phyloP scores from a whole-genome alignment of 1,140 invertebrate species.

The Drosophila aff. region DNA sequence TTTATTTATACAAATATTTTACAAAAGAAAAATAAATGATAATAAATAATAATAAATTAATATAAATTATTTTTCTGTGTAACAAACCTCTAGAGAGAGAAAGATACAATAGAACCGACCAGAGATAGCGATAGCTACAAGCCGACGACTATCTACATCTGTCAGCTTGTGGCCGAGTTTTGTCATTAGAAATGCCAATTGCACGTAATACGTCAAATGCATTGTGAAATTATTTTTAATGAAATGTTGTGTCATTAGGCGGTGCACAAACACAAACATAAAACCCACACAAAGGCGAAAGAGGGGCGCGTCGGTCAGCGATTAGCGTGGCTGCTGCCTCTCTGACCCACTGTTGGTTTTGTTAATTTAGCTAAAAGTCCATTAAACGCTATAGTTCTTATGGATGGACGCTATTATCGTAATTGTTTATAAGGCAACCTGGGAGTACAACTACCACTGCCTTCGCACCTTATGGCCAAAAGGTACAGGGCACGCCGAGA shows the following conservation, averaged over 20 bases:
- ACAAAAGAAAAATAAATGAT: not conserved
- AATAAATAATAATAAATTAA: not conserved
- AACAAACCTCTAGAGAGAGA: not conserved
- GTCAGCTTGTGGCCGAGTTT: constrained; percentile 25
- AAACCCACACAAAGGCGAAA: constrained; percentile 20
- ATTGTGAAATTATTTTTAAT: constrained; percentile 83
- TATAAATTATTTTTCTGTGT: not conserved
- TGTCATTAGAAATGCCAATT: constrained; percentile 80
- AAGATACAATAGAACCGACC: constrained; percentile 9
- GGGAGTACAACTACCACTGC: constrained; percentile 2
- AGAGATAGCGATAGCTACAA: constrained; percentile 28
- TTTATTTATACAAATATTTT: too few relatives aligned
- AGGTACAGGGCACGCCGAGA: constrained; percentile 7
- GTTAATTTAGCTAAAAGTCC: constrained; percentile 82
- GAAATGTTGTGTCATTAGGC: constrained; percentile 81
- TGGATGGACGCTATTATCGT: constrained; percentile 66
- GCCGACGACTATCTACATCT: constrained; percentile 28
- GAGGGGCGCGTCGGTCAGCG: constrained; percentile 68
- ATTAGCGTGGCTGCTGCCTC: constrained; percentile 40
- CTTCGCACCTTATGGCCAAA: constrained; percentile 33
- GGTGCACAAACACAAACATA: constrained; percentile 13
- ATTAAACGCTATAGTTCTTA: constrained; percentile 76
- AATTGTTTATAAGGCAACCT: constrained; percentile 64
- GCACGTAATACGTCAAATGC: constrained; percentile 80
- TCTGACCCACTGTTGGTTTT: constrained; percentile 55